Percentiles rank a stretch among this genome's conserved stretches.
These are phyloP conservation scores for Mastomys natalensis DNA, from an alignment of 2,113 vertebrate genomes.

Conservation along the genomic window DNA sequence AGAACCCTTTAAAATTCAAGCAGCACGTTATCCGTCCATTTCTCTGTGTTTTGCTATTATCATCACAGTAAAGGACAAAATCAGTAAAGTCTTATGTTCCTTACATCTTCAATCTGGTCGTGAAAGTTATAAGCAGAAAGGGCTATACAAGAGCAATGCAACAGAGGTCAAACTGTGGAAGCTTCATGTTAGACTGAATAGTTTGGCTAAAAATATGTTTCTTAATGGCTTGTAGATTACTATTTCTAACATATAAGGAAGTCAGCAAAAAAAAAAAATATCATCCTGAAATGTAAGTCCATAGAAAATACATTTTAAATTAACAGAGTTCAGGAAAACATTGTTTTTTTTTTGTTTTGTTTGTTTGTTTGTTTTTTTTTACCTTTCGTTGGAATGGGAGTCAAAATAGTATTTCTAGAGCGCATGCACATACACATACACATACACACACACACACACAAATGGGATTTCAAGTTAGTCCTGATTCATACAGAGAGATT, in stretches of 20 bases:
- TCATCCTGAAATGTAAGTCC: background rate
- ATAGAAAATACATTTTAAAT: slow-evolving; percentile 31
- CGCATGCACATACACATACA: background rate
- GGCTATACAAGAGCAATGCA: background rate
- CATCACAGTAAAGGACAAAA: background rate
- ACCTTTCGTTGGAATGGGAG: background rate
- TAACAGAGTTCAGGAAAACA: background rate
- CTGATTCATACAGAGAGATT: slow-evolving; percentile 21
- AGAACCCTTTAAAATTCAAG: background rate
- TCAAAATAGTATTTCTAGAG: slow-evolving; percentile 5
- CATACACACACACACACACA: slow-evolving; percentile 1
- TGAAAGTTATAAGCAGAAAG: background rate
- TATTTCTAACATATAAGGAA: background rate
- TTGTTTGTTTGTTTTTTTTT: background rate
- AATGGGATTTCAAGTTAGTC: slow-evolving; percentile 45
- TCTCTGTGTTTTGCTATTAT: background rate
- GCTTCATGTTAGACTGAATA: background rate
- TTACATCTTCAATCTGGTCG: background rate
- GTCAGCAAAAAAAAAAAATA: background rate
- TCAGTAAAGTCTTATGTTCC: background rate
- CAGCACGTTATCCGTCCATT: background rate
- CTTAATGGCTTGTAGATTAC: background rate
- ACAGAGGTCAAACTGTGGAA: background rate
- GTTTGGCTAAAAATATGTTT: slow-evolving; percentile 2
- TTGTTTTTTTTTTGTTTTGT: too few species aligned